Percentiles rank a stretch among this genome's conserved stretches.
These are phyloP conservation scores for Xiphophorus maculatus DNA, from an alignment of 2,113 vertebrate species.

Conservation along the genomic window DNA sequence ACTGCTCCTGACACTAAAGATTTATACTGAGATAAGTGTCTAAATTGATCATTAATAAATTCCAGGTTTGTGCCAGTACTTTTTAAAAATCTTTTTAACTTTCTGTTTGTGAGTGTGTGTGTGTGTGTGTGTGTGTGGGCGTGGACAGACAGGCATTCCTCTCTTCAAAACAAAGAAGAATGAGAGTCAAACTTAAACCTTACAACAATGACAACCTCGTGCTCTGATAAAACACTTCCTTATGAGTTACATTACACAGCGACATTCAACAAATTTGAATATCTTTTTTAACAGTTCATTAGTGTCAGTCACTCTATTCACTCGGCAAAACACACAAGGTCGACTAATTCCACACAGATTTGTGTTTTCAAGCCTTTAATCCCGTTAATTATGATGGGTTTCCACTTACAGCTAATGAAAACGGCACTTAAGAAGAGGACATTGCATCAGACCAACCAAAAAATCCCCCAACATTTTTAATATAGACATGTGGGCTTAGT, in stretches of 20 bases:
- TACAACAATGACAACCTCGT: background rate
- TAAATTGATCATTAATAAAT: constrained; percentile 44
- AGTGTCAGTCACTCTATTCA: background rate
- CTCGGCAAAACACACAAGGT: background rate
- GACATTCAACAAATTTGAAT: background rate
- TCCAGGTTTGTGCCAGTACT: background rate
- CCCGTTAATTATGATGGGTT: background rate
- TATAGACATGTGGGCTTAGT: background rate
- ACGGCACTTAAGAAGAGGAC: background rate
- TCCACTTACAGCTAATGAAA: background rate
- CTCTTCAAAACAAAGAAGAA: constrained; percentile 16
- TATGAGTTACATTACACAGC: background rate
- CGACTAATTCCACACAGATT: background rate
- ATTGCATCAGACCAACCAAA: background rate
- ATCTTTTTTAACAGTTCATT: background rate
- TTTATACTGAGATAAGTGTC: constrained; percentile 30
- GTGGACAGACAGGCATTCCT: constrained; percentile 26
- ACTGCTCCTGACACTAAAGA: constrained; percentile 5
- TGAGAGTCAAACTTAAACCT: background rate
- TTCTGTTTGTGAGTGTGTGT: background rate
- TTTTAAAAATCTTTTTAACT: background rate
- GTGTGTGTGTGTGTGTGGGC: background rate
- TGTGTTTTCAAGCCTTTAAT: background rate
- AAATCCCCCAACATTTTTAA: background rate
- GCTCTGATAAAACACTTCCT: background rate